Base-by-base conservation (phyloP, 2,888 invertebrate genomes). In the Conus canariensis region DNA sequence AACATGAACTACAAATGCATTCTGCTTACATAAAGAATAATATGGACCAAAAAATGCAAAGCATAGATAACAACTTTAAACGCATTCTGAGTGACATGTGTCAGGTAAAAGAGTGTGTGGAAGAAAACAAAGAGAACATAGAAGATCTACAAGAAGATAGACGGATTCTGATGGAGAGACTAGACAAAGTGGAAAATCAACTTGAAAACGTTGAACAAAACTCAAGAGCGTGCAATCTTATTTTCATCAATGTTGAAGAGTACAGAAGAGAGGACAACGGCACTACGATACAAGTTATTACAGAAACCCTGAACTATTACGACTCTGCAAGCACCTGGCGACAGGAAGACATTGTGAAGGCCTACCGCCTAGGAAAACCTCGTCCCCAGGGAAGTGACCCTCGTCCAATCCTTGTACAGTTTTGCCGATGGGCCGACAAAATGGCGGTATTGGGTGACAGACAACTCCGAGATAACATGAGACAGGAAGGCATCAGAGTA, bases 371-470 rank as follows among this genome's bases (percentile, higher is more conserved):
- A 14, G 82, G 82, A n/a, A 56, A 45, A 16, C 56, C 82, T 1
- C 82, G 56, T 5, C 82, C 5, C 5, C 82, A 5, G 8, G 82
- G 56, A 45, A 56, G 22, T 22, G 19, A 80, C 0, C 82, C 82
- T 10, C 56, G 58, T 16, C 58, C 82, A 19, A 45, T 83, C 22
- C n/a, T 58, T 8, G 82, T 83, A 10, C 56, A 56, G 82, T 83
- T 83, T 58, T 83, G 9, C 58, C 56, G 82, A 8, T 30, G 30
- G 30, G 30, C 30, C 45, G 82, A 56, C 82, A 82, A 82, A 19
- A 83, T 83, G 82, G 56, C 82, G 7, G 58, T 83, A 8, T 58
- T 83, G 56, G n/a, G 22, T 58, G 58, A 83, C 82, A 83, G 82
- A 30, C 16, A 83, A 9, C 82, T 83, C 56, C 19, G 45, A 58